These are phyloP conservation scores for Palythoa grandiflora DNA, from an alignment of 92 coral and sea anemone genomes.

Conservation along the genomic window DNA sequence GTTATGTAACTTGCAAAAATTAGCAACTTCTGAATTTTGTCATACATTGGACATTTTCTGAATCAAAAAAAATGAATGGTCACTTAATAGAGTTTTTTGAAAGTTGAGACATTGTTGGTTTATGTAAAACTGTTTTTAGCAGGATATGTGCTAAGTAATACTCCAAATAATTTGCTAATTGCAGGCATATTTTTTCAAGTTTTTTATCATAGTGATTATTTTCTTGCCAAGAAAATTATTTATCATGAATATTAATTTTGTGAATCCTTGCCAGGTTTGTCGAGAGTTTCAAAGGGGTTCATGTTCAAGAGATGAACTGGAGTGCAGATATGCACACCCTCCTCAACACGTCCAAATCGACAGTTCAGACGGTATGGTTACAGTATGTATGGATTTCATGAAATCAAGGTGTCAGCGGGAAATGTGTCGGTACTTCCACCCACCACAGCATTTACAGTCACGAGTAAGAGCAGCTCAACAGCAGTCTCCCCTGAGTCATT, in stretches of 20 bases:
- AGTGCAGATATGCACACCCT: slow-evolving; percentile 96
- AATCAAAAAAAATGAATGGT: not conserved
- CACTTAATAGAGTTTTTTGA: not conserved
- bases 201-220: too few relatives aligned
- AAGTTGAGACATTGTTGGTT: not conserved
- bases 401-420: slow-evolving; percentile 96
- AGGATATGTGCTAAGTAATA: too few relatives aligned
- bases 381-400: slow-evolving; percentile 99
- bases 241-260: not conserved
- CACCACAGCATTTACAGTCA: slow-evolving; percentile 94
- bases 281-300: slow-evolving; percentile 92
- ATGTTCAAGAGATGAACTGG: slow-evolving; percentile 87
- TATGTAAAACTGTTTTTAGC: too few relatives aligned
- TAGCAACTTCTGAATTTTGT: too few relatives aligned
- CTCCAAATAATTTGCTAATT: too few relatives aligned
- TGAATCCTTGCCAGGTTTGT: slow-evolving; percentile 75
- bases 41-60: too few relatives aligned
- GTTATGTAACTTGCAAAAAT: too few relatives aligned
- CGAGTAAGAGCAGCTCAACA: slow-evolving; percentile 93
- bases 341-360: slow-evolving; percentile 86
- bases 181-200: too few relatives aligned
- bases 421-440: slow-evolving; percentile 96
- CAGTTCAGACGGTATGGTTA: slow-evolving; percentile 89
- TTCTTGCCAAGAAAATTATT: not conserved
- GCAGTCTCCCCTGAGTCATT: slow-evolving; percentile 58